These are phyloP conservation scores for Corythornis madagascariensis DNA, from an alignment of 2,113 vertebrate genomes.

Conservation along the genomic window DNA sequence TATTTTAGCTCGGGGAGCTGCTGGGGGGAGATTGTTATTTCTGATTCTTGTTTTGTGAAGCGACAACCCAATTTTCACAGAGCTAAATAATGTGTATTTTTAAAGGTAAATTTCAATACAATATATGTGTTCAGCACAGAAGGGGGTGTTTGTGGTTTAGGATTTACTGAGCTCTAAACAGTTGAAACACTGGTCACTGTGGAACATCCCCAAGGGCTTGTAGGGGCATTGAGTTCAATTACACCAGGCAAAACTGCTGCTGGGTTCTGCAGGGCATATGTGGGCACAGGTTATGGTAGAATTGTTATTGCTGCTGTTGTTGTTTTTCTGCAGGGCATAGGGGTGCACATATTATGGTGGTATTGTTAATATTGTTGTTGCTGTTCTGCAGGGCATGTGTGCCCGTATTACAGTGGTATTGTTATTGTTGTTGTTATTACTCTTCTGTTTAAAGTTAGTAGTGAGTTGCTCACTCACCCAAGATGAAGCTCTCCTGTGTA, in stretches of 20 bases:
- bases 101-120: neutral
- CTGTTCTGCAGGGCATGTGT: neutral
- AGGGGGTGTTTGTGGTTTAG: neutral
- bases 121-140: neutral
- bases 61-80: neutral
- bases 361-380: neutral
- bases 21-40: neutral
- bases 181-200: neutral
- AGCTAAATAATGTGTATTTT: neutral
- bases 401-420: neutral
- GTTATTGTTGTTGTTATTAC: neutral
- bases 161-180: neutral
- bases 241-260: neutral
- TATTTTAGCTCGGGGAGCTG: neutral
- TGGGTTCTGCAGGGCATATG: neutral
- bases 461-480: neutral
- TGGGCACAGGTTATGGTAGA: neutral
- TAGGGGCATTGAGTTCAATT: neutral
- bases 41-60: neutral
- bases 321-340: neutral
- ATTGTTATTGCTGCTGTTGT: neutral
- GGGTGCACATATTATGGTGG: neutral
- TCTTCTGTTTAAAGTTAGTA: neutral
- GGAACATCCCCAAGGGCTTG: neutral
- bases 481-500: neutral